These are phyloP conservation scores for Erebia ligea DNA, from an alignment of 2,888 invertebrate species.

Conservation along the genomic window DNA sequence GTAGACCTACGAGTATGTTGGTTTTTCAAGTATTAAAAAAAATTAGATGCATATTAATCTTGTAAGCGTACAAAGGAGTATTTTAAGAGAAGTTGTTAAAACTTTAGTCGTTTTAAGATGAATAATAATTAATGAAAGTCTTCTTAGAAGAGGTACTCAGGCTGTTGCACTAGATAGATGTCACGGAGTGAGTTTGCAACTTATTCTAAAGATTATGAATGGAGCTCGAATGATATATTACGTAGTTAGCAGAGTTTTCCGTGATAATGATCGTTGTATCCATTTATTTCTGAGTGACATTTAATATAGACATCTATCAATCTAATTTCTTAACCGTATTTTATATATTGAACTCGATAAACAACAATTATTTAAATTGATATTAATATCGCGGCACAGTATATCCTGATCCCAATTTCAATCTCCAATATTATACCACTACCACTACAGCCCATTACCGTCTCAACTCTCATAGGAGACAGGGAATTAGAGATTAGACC, in stretches of 20 bases:
- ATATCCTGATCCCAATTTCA: too few species aligned
- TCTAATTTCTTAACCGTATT: neutral
- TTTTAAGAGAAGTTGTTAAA: too few species aligned
- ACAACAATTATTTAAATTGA: neutral
- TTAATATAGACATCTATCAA: slow-evolving; percentile 17
- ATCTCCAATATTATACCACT: too few species aligned
- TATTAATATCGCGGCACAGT: neutral
- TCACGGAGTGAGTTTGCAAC: slow-evolving; percentile 24
- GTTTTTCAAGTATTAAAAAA: too few species aligned
- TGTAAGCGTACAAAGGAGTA: too few species aligned
- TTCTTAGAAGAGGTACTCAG: neutral
- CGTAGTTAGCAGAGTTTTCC: slow-evolving; percentile 10
- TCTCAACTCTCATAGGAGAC: too few species aligned
- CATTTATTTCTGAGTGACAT: slow-evolving; percentile 11
- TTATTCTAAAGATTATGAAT: slow-evolving; percentile 10
- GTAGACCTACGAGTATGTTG: too few species aligned
- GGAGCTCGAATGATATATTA: slow-evolving; percentile 17
- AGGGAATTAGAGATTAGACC: too few species aligned
- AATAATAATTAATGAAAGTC: neutral
- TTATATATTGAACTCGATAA: neutral
- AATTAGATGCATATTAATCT: too few species aligned
- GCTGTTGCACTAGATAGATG: slow-evolving; percentile 1
- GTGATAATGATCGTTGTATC: slow-evolving; percentile 13
- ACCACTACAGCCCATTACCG: too few species aligned
- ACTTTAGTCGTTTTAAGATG: too few species aligned